Conservation (phyloP, 2,888 invertebrate genomes). For the Oxystoma pomonae region DNA sequence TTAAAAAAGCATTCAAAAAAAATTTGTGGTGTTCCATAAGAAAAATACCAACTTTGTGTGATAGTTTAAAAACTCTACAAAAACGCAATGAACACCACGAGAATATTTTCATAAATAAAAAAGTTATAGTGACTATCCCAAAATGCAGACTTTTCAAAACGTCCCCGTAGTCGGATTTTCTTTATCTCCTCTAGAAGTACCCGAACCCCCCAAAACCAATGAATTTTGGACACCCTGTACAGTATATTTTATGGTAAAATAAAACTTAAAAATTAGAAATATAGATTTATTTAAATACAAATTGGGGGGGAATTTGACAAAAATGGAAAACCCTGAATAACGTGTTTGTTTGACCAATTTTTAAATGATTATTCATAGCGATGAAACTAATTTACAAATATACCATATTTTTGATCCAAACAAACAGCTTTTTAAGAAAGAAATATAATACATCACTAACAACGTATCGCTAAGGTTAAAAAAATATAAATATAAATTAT, state of each 20-base stretch:
- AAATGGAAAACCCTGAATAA: constrained; percentile 42
- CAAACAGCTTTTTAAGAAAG: constrained; percentile 37
- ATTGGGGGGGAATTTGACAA: constrained; percentile 44
- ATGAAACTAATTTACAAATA: constrained; percentile 35
- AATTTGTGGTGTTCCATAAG: too few relatives aligned
- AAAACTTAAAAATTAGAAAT: constrained; percentile 36
- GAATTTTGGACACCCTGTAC: too few relatives aligned
- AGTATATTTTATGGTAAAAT: neutral
- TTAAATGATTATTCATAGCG: constrained; percentile 18
- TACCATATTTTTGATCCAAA: constrained; percentile 37
- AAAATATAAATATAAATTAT: constrained; percentile 35
- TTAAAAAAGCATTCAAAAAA: too few relatives aligned
- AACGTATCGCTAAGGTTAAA: constrained; percentile 38
- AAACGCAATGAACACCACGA: too few relatives aligned
- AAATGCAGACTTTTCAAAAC: too few relatives aligned
- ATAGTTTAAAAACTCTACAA: too few relatives aligned
- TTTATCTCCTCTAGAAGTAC: too few relatives aligned
- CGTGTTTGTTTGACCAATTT: constrained; percentile 38
- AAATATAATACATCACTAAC: constrained; percentile 36
- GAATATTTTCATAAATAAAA: too few relatives aligned
- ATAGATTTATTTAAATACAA: constrained; percentile 49
- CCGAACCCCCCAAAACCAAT: too few relatives aligned
- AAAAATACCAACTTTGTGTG: too few relatives aligned
- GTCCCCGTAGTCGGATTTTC: too few relatives aligned
- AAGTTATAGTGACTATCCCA: too few relatives aligned